Percentiles rank a stretch among this genome's conserved stretches.
Evolutionary conservation across 64 coral and sea anemone species (phyloP).

Genomic region (Porites lutea): DNA sequence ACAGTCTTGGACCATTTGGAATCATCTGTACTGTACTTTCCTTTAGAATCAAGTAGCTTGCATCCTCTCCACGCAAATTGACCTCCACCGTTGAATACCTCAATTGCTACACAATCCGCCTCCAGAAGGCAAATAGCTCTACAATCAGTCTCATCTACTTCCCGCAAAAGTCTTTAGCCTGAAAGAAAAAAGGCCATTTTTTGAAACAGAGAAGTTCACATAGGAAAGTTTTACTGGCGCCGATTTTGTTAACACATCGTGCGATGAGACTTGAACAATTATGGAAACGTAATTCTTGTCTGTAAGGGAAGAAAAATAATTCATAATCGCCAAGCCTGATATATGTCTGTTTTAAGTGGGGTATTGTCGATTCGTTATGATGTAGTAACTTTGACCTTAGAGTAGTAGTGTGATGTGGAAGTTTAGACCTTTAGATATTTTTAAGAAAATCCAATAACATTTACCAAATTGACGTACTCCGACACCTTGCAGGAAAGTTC

Average conservation of each 20-base stretch:
- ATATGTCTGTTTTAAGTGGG: no score
- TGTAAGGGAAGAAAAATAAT: no score
- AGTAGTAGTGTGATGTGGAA: no score
- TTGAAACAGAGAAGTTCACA: no score
- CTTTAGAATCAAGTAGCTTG: not conserved
- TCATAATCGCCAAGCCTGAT: no score
- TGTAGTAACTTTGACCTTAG: no score
- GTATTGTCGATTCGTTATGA: no score
- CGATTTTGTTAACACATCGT: no score
- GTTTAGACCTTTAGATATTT: no score
- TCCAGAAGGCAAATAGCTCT: conserved; percentile 34
- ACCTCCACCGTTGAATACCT: not conserved
- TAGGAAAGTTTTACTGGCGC: no score
- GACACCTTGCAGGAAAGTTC: not conserved
- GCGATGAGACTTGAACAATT: no score
- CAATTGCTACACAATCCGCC: conserved; percentile 11
- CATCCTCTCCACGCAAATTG: not conserved
- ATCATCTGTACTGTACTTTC: not conserved
- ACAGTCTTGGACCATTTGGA: not conserved
- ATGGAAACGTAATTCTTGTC: no score
- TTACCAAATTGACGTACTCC: not conserved
- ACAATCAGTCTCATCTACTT: conserved; percentile 29
- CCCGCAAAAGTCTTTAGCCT: conserved; percentile 1
- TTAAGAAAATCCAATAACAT: not conserved
- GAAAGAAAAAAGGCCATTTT: not conserved